Evolutionary conservation across 2,888 invertebrate species (phyloP), one percentile per base, ranked within the genome.

Genomic region (Drosophila sordidapex): DNA sequence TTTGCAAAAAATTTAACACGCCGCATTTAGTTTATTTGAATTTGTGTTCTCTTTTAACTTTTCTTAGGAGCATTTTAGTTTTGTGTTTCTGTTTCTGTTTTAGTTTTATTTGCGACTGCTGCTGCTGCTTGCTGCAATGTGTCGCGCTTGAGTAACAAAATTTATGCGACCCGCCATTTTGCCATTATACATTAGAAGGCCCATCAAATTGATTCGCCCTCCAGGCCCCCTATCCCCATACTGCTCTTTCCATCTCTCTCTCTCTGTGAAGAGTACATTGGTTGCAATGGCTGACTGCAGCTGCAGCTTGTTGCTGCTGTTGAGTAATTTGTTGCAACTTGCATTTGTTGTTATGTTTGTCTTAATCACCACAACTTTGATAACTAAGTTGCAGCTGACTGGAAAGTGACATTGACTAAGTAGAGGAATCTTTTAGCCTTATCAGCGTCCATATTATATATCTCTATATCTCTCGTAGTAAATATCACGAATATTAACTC

Each of bases 161-260:
- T 85, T 81, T 85, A 87, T 83, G 87, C 83, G 71, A 81, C 70
- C 81, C 83, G 81, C 85, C 83, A 82, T 79, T 82, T 77, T 77
- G 78, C 76, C 67, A 82, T 77, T 84, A 84, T 81, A 70, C 83
- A 81, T 81, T 86, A 70, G 79, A 59, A 56, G 54, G 66, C 51
- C 76, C 69, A 54, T 33, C 79, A 72, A 74, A 70, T 57, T 52
- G 60, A 40, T 51, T 40, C 58, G 1, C 62, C 21, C 25, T 29
- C 21, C 33, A 15, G 21, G 4, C 21, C 36, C 36, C 2, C 62
- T 25, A 13, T 18, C 21, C 36, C 15, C 38, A 13, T 21, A 21
- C 52, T 63, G 27, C 43, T 29, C 43, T 5, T 29, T 10, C 31
- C 11, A 6, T 7, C 61, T 70, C 51, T 70, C 36, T 61, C 46